phyloP scores from a whole-genome alignment of 1,140 invertebrate species.

The Asobara japonica region DNA sequence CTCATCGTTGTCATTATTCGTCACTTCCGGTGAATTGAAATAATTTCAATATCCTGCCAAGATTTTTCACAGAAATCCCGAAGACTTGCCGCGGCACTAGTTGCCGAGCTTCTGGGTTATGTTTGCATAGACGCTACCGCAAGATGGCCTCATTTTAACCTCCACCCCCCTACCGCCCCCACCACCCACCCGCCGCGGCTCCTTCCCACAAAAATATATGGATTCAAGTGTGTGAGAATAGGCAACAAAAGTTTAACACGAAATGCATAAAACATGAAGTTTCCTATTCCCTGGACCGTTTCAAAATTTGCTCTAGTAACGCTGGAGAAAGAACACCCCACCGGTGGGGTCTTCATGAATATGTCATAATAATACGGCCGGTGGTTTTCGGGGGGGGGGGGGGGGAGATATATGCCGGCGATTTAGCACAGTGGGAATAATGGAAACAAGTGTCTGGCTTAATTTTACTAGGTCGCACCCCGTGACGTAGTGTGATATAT shows the following conservation, averaged over 20 bases:
- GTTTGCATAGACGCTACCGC: neutral
- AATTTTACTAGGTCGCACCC: no score
- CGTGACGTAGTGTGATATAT: no score
- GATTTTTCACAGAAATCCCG: no score
- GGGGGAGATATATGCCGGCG: neutral
- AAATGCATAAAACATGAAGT: conserved; percentile 19
- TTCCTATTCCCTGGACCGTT: conserved; percentile 9
- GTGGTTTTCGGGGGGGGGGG: neutral
- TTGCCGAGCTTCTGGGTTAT: neutral
- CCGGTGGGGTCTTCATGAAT: neutral
- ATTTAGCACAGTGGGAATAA: neutral
- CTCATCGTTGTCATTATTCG: no score
- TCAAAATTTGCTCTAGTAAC: conserved; percentile 18
- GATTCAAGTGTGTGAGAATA: conserved; percentile 17
- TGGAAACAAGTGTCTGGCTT: neutral
- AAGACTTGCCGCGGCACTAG: no score
- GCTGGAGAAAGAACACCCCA: conserved; percentile 12
- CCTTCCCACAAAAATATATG: neutral
- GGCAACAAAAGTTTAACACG: conserved; percentile 17
- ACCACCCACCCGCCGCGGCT: no score
- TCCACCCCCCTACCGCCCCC: no score
- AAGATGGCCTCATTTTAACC: neutral
- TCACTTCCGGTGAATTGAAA: no score
- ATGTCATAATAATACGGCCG: neutral
- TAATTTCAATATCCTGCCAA: no score